Conservation (phyloP, 1,140 invertebrate species). For the Heterodera schachtii region DNA sequence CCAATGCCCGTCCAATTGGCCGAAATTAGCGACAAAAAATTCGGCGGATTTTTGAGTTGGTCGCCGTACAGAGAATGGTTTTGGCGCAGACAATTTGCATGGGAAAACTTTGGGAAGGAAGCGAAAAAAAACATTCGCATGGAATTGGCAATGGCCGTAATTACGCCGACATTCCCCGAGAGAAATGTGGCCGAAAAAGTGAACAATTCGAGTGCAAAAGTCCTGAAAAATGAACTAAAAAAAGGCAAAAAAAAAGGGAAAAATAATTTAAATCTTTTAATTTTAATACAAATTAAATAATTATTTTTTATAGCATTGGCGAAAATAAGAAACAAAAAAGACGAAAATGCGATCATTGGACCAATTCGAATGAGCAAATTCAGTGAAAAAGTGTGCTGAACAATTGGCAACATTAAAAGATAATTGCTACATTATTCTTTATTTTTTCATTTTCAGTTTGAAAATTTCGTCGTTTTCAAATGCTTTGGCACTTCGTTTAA, state of each 20-base stretch:
- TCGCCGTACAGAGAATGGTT: neutral
- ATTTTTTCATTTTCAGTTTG: neutral
- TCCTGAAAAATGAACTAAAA: constrained; percentile 12
- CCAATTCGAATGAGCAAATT: neutral
- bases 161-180: constrained; percentile 17
- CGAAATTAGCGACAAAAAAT: neutral
- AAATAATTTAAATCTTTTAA: too few relatives aligned
- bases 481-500: neutral
- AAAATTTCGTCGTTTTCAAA: neutral
- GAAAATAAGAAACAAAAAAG: neutral
- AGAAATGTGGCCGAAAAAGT: constrained; percentile 11
- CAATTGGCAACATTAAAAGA: too few relatives aligned
- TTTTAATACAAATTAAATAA: neutral
- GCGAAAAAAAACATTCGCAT: neutral
- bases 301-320: neutral
- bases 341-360: neutral
- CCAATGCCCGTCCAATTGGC: neutral
- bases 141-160: constrained; percentile 1
- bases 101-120: neutral
- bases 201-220: constrained; percentile 14
- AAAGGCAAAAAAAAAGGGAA: neutral
- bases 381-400: neutral
- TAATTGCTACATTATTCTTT: neutral
- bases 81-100: neutral
- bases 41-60: neutral